Evolutionary conservation across 2,113 vertebrate species (phyloP).

Genomic region (Bucco capensis): DNA sequence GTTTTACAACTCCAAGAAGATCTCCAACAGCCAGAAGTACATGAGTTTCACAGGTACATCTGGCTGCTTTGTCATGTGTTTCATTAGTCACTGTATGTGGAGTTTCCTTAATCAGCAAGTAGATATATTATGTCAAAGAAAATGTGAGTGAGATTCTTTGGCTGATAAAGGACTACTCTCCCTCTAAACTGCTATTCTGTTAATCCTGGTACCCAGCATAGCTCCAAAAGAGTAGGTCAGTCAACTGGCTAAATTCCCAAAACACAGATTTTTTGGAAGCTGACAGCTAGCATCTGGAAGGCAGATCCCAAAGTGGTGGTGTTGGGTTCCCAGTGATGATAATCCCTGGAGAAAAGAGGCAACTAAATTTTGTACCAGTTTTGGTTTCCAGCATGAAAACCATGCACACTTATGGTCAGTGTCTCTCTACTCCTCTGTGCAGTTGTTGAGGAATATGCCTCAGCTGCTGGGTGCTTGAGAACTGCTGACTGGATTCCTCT

Average conservation of each 20-base stretch:
- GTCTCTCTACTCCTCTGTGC: not conserved
- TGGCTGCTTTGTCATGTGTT: fast-evolving
- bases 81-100: fast-evolving
- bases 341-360: not conserved
- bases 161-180: not conserved
- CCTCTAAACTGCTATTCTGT: not conserved
- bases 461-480: not conserved
- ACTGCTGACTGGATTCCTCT: not conserved
- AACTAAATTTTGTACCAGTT: not conserved
- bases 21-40: constrained; percentile 93
- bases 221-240: not conserved
- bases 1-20: constrained; percentile 97
- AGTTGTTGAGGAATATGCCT: fast-evolving
- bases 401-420: fast-evolving
- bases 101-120: not conserved
- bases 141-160: not conserved
- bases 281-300: not conserved
- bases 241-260: not conserved
- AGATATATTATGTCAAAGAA: not conserved
- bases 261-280: not conserved
- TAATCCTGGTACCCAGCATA: not conserved
- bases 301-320: not conserved
- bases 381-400: not conserved
- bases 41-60: constrained; percentile 92
- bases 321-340: not conserved